These are phyloP conservation scores for Girardia tigrina DNA, from an alignment of 2,888 invertebrate genomes.

Conservation along the genomic window DNA sequence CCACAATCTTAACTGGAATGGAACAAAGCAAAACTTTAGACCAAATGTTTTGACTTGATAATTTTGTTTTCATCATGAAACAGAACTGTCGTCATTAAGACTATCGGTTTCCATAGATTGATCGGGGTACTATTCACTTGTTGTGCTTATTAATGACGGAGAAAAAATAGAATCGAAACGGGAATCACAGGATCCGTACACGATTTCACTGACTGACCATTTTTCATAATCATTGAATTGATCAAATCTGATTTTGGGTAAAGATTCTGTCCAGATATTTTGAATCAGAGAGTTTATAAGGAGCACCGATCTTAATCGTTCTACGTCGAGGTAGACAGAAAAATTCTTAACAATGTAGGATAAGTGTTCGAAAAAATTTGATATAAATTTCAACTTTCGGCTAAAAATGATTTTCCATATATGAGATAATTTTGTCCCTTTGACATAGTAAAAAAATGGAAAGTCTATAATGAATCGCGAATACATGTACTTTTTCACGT, in stretches of 20 bases:
- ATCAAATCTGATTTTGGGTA: conserved; percentile 4
- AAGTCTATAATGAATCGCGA: not conserved
- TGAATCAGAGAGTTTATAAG: not conserved
- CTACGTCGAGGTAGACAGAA: not conserved
- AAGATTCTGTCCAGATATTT: not conserved
- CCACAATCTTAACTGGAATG: conserved; percentile 18
- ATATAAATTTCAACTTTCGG: no score
- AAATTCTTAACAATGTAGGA: not conserved
- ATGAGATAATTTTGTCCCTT: not conserved
- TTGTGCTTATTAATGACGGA: not conserved
- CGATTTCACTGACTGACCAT: not conserved
- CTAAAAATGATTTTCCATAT: no score
- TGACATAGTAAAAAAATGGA: not conserved
- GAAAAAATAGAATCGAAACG: not conserved
- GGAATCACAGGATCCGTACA: not conserved
- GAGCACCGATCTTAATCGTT: not conserved
- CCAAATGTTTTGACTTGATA: not conserved
- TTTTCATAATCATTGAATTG: not conserved
- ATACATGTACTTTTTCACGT: not conserved
- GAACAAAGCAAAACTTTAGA: conserved; percentile 4
- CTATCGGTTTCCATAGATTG: conserved; percentile 9
- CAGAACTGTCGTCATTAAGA: not conserved
- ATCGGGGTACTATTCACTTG: not conserved
- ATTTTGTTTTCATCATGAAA: not conserved
- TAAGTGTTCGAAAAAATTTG: not conserved